Conservation (phyloP, 2,113 vertebrate species). For the Sarotherodon lohbergeri region DNA sequence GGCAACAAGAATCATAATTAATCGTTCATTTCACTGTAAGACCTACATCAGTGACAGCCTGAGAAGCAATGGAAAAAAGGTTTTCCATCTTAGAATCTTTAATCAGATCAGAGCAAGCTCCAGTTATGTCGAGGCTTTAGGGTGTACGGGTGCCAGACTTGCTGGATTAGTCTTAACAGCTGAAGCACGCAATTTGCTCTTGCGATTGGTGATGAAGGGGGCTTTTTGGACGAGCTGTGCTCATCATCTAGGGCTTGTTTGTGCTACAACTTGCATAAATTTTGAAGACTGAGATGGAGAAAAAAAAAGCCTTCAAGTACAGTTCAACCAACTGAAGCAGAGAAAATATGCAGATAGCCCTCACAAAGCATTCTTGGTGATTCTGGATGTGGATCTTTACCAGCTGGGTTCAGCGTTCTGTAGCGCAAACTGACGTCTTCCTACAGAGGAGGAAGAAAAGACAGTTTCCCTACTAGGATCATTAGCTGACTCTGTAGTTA, state of each 20-base stretch:
- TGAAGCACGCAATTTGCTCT: slow-evolving; percentile 47
- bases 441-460: not conserved
- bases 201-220: slow-evolving; percentile 37
- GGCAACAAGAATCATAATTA: not conserved
- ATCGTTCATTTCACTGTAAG: not conserved
- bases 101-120: slow-evolving; percentile 29
- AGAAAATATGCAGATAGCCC: slow-evolving; percentile 31
- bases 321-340: slow-evolving; percentile 6
- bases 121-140: slow-evolving; percentile 11
- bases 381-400: not conserved
- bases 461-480: not conserved
- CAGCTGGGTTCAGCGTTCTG: not conserved
- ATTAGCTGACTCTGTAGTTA: not conserved
- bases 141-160: slow-evolving; percentile 32
- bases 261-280: slow-evolving; percentile 48
- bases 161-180: slow-evolving; percentile 58
- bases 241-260: slow-evolving; percentile 38
- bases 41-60: not conserved
- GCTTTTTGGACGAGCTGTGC: slow-evolving; percentile 35
- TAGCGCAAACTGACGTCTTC: not conserved
- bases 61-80: not conserved
- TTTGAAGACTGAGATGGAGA: not conserved
- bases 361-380: not conserved
- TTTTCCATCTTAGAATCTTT: slow-evolving; percentile 12
- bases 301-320: not conserved